These are phyloP conservation scores for Lophius piscatorius DNA, from an alignment of 2,113 vertebrate genomes.

Conservation along the genomic window DNA sequence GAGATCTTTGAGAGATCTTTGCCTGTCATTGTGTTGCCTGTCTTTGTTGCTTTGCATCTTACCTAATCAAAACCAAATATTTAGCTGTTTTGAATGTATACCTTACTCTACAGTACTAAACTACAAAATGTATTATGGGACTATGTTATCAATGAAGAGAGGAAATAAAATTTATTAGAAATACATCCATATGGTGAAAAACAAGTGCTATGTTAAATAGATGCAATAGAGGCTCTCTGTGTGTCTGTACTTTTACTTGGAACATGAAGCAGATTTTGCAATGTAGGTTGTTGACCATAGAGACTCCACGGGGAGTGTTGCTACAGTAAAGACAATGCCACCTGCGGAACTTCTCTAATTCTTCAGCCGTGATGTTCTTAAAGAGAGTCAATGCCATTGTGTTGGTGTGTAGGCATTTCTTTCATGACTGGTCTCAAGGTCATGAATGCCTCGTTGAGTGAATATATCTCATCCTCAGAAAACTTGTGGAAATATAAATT, in stretches of 20 bases:
- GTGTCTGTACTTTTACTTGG: too few relatives aligned
- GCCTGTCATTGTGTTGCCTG: neutral
- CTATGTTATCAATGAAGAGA: neutral
- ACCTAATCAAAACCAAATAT: constrained; percentile 20
- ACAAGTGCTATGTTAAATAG: too few relatives aligned
- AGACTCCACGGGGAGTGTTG: constrained; percentile 15
- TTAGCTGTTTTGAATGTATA: neutral
- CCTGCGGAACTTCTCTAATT: constrained; percentile 2
- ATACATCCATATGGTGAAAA: neutral
- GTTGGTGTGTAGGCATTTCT: neutral
- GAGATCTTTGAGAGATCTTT: too few relatives aligned
- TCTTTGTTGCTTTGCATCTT: constrained; percentile 8
- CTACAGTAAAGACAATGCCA: constrained; percentile 9
- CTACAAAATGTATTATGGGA: neutral
- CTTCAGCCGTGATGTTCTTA: constrained; percentile 10
- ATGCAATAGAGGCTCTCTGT: too few relatives aligned
- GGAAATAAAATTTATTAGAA: neutral
- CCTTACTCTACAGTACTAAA: neutral
- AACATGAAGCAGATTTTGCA: too few relatives aligned
- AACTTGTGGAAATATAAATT: too few relatives aligned
- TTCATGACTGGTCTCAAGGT: neutral
- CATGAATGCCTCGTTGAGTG: neutral
- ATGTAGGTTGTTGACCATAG: too few relatives aligned
- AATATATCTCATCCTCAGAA: too few relatives aligned
- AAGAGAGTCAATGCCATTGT: neutral